Conservation (phyloP, 2,888 invertebrate genomes). For the Pilophorus perplexus region DNA sequence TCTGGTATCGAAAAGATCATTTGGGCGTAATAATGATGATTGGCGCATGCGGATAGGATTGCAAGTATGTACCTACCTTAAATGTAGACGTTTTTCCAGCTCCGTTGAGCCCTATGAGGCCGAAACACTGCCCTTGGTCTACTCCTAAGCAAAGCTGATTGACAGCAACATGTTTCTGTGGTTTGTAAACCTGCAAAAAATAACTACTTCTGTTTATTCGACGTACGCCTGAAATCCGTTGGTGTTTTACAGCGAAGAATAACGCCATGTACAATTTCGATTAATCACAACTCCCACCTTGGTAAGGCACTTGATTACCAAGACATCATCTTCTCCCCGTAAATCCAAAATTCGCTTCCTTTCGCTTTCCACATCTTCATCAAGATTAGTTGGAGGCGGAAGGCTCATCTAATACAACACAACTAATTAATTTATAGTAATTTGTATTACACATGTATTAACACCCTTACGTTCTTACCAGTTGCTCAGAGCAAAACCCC, state of each 20-base stretch:
- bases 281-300: no score
- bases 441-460: background rate
- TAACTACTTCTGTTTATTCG: no score
- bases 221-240: no score
- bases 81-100: slow-evolving; percentile 88
- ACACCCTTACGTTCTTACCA: slow-evolving; percentile 24
- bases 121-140: slow-evolving; percentile 73
- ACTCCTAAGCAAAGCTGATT: slow-evolving; percentile 61
- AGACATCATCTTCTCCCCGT: slow-evolving; percentile 54
- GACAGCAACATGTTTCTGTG: slow-evolving; percentile 54
- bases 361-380: slow-evolving; percentile 44
- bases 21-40: background rate
- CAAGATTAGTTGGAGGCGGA: slow-evolving; percentile 38
- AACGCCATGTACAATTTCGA: no score
- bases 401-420: slow-evolving; percentile 33
- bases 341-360: slow-evolving; percentile 42
- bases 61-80: slow-evolving; percentile 54
- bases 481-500: slow-evolving; percentile 51
- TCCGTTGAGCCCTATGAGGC: slow-evolving; percentile 78
- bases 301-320: slow-evolving; percentile 57
- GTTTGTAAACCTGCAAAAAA: slow-evolving; percentile 39
- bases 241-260: no score
- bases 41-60: no score
- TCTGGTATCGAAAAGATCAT: slow-evolving; percentile 53
- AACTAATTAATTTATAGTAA: background rate